Base-by-base conservation (phyloP, 1,140 invertebrate genomes). In the Aphaenogaster floridana region DNA sequence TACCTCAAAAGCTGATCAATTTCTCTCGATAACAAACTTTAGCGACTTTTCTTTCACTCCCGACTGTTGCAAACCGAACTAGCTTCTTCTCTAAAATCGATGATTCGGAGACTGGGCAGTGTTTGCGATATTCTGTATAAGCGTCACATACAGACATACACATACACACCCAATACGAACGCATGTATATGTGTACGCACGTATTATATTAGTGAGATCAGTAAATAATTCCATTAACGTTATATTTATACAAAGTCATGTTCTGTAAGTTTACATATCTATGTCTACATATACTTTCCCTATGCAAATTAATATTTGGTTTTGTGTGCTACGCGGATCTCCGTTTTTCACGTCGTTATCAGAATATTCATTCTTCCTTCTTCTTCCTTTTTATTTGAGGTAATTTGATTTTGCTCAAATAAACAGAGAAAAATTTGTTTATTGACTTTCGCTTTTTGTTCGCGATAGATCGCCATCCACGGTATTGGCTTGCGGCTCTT, bases 331-430 rank as follows among this genome's bases (percentile, higher is more conserved):
- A 91, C 87, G 90, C 89, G 85, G 85, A 90, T 78, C 52, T 88
- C 66, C 13, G 21, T 79, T 9, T 78, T 86, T 28, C 39, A 45
- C 5, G 3, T n/a, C 61, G 36, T 54, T 28, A 54, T 61, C 52
- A 48, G 59, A 42, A 72, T 66, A 80, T 42, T 87, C 48, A 89
- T 54, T 86, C 77, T 7, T 76, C 64, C 81, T 57, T 88, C 88
- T 63, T 92, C 92, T 87, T 93, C 86, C 94, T 94, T 72, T 93
- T 94, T 88, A 94, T 93, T 92, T 94, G 93, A 93, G 95, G 93
- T 94, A 94, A 93, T 95, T 95, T 95, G 95, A 95, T 95, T 95
- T 93, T 94, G 94, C 94, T 94, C 95, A 95, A 93, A 93, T 95
- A 94, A 94, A 94, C 94, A 59, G 94, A 94, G 89, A 95, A 94